Evolutionary conservation across 2,113 vertebrate species (phyloP).

Genomic region (Sebastes schlegelii): DNA sequence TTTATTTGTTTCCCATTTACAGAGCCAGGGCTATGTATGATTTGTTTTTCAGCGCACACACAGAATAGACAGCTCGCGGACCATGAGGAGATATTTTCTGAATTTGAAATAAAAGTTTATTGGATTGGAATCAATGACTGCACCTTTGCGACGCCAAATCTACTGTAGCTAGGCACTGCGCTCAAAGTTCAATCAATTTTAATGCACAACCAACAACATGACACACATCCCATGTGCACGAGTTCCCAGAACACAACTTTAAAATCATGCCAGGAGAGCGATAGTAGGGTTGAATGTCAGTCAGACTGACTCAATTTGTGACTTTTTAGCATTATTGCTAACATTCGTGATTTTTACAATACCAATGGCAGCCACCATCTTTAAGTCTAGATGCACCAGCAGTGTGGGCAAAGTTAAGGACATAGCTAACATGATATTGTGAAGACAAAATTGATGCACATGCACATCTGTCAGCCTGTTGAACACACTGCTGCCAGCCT

Average conservation of each 20-base stretch:
- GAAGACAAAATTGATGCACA: not conserved
- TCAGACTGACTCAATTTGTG: not conserved
- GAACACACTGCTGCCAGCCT: constrained; percentile 13
- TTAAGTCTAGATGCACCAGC: not conserved
- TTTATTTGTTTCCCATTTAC: too few species aligned
- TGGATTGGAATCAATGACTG: too few species aligned
- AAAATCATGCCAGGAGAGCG: not conserved
- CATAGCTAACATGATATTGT: not conserved
- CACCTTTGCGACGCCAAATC: not conserved
- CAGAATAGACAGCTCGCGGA: too few species aligned
- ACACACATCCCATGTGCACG: not conserved
- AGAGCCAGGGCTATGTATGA: too few species aligned
- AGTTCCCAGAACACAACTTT: not conserved
- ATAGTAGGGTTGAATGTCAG: not conserved
- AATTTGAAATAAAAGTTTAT: too few species aligned
- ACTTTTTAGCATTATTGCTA: not conserved
- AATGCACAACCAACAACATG: not conserved
- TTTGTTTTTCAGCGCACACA: too few species aligned
- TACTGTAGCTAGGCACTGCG: not conserved
- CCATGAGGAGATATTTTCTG: too few species aligned
- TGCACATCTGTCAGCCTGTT: constrained; percentile 20
- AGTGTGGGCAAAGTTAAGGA: constrained; percentile 1
- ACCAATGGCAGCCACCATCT: not conserved
- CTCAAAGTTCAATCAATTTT: not conserved
- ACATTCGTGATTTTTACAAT: not conserved